Percentiles rank a stretch among this genome's conserved stretches.
Evolutionary conservation across 2,797 vertebrate genomes (phyloP).

Genomic region (Acrossocheilus wenchowensis): DNA sequence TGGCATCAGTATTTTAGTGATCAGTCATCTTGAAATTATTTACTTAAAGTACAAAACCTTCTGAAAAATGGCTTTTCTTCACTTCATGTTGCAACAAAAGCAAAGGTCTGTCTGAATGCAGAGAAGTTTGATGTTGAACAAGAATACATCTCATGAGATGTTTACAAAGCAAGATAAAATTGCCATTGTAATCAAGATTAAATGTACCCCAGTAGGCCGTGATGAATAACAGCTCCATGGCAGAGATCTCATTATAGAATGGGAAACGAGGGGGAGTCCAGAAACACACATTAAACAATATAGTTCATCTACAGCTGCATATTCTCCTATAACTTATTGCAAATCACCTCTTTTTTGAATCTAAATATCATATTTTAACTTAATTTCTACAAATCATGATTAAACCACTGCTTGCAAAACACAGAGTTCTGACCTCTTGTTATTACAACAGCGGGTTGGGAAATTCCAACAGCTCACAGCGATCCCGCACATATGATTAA

Average conservation of each 20-base stretch:
- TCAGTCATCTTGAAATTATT: slow-evolving; percentile 44
- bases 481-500: slow-evolving; percentile 34
- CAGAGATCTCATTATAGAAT: slow-evolving; percentile 40
- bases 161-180: slow-evolving; percentile 55
- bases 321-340: not conserved
- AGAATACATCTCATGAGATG: slow-evolving; percentile 40
- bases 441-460: slow-evolving; percentile 7
- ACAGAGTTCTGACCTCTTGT: slow-evolving; percentile 13
- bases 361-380: slow-evolving; percentile 37
- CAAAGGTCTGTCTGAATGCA: slow-evolving; percentile 21
- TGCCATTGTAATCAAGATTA: slow-evolving; percentile 52
- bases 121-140: slow-evolving; percentile 28
- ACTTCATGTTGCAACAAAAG: slow-evolving; percentile 25
- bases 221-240: slow-evolving; percentile 46
- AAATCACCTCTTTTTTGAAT: slow-evolving; percentile 19
- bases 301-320: slow-evolving; percentile 9
- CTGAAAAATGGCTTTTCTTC: not conserved
- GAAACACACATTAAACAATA: slow-evolving; percentile 30
- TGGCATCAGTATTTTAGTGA: slow-evolving; percentile 20
- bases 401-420: slow-evolving; percentile 7
- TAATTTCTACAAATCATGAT: slow-evolving; percentile 33
- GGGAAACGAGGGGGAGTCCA: slow-evolving; percentile 30
- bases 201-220: slow-evolving; percentile 36
- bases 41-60: slow-evolving; percentile 35
- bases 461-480: not conserved